Percentiles rank a stretch among this genome's conserved stretches.
Evolutionary conservation across 1,140 invertebrate genomes (phyloP).

Genomic region (Eurytemora carolleeae): DNA sequence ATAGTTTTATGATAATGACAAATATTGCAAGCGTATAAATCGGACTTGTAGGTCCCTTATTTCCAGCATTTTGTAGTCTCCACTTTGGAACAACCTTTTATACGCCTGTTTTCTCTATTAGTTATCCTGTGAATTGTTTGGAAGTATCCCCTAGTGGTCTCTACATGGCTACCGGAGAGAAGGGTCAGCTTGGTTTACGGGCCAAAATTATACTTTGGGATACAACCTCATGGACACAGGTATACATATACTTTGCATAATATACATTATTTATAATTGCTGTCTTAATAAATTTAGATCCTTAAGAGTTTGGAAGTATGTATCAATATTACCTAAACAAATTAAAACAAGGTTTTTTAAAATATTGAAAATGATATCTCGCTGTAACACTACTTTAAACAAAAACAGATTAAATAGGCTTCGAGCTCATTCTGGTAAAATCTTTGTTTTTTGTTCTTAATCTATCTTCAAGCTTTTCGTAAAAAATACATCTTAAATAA

Average conservation of each 20-base stretch:
- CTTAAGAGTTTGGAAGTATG: too few relatives aligned
- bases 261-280: too few relatives aligned
- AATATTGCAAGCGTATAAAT: neutral
- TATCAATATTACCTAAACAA: too few relatives aligned
- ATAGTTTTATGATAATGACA: neutral
- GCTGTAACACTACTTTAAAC: too few relatives aligned
- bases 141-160: neutral
- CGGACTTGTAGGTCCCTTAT: neutral
- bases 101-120: neutral
- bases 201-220: neutral
- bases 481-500: too few relatives aligned
- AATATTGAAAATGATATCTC: too few relatives aligned
- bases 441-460: too few relatives aligned
- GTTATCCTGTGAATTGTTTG: neutral
- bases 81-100: neutral
- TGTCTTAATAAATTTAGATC: too few relatives aligned
- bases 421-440: too few relatives aligned
- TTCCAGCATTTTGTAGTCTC: neutral
- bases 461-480: too few relatives aligned
- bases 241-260: neutral
- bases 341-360: too few relatives aligned
- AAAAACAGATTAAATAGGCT: too few relatives aligned
- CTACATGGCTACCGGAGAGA: neutral
- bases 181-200: neutral
- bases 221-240: neutral